phyloP scores from a whole-genome alignment of 64 coral and sea anemone species.

The Montipora efflorescens region DNA sequence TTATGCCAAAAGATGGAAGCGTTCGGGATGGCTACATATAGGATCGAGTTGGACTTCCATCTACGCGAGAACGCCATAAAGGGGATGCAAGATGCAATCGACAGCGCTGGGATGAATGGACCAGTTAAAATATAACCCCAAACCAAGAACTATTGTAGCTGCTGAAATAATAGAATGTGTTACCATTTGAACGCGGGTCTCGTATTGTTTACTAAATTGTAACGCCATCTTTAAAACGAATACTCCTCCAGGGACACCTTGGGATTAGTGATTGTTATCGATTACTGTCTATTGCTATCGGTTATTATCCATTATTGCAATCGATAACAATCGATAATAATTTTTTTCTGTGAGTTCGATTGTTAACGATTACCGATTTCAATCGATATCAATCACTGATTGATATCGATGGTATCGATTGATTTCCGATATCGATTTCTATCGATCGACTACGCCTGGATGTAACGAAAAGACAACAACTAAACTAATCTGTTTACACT shows the following conservation, averaged over 20 bases:
- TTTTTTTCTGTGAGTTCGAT: conserved; percentile 5
- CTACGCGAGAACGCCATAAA: not conserved
- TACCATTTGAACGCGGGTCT: not conserved
- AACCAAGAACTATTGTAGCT: not conserved
- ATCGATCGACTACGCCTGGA: not conserved
- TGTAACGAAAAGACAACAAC: too few species aligned
- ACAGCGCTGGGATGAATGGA: conserved; percentile 19
- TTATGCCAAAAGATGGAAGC: conserved; percentile 7
- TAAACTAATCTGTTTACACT: too few species aligned
- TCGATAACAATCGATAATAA: not conserved
- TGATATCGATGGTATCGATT: not conserved
- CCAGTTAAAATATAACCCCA: conserved; percentile 7
- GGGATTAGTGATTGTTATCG: not conserved
- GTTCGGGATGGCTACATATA: not conserved
- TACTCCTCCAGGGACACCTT: too few species aligned
- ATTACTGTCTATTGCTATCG: not conserved
- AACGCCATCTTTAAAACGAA: not conserved
- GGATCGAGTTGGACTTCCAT: not conserved
- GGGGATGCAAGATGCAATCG: conserved; percentile 11
- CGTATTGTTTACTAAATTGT: not conserved
- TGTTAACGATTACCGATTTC: not conserved
- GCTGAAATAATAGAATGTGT: not conserved
- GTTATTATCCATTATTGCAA: not conserved
- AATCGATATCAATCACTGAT: not conserved
- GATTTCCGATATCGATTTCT: not conserved